These are phyloP conservation scores for Dasyornis broadbenti DNA, from an alignment of 2,113 vertebrate genomes.

Conservation along the genomic window DNA sequence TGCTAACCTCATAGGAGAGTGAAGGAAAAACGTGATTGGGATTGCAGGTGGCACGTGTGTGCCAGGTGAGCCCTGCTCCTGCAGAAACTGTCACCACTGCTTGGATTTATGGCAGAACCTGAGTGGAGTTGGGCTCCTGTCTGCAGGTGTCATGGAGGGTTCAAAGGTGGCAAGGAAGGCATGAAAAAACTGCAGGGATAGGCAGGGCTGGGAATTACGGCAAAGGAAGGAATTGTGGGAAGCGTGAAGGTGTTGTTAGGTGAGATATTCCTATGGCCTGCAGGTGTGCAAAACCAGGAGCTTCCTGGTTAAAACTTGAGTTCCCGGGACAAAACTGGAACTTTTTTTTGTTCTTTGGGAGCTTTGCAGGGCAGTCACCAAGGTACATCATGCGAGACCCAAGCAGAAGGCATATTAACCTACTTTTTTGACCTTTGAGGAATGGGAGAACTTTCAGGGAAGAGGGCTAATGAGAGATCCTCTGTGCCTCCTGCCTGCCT, in stretches of 20 bases:
- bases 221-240: neutral
- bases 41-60: accelerated
- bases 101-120: neutral
- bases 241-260: accelerated
- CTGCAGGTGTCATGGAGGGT: neutral
- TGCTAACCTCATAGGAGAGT: accelerated
- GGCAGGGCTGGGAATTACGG: neutral
- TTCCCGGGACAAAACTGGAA: neutral
- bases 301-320: neutral
- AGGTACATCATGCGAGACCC: accelerated
- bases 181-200: neutral
- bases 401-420: constrained; percentile 25
- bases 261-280: neutral
- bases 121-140: neutral
- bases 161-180: neutral
- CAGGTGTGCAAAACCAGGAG: neutral
- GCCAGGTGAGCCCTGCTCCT: neutral
- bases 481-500: neutral
- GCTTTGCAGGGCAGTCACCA: neutral
- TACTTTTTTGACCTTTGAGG: constrained; percentile 40
- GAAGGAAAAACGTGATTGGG: accelerated
- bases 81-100: neutral
- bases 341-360: too few relatives aligned
- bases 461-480: constrained; percentile 29
- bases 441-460: neutral